Evolutionary conservation across 2,888 invertebrate species (phyloP), one percentile per base, ranked within the genome.

Genomic region (Beris chalybata): DNA sequence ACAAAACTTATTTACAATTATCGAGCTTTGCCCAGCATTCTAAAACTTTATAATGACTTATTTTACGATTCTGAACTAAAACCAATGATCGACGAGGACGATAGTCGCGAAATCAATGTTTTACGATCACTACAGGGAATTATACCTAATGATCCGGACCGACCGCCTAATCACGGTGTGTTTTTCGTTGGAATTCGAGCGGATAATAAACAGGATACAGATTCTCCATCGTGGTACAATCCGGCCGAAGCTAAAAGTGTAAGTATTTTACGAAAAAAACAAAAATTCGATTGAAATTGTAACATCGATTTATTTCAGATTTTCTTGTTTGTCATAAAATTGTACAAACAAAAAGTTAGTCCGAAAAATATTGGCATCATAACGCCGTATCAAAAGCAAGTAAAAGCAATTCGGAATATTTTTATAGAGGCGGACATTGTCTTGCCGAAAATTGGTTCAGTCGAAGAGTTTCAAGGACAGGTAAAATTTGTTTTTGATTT

Each of bases 321-420:
- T 12, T 83, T 84, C 47, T 70, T 85, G n/a, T 82, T 82, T 69
- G 78, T 82, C 1, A 86, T 79, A 77, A 85, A 87, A 72, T 79
- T 95, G 2, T 89, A 89, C 71, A 85, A 86, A 68, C 81, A 83
- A 59, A 87, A 87, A 30, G 74, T 93, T n/a, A 76, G 75, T 1
- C 80, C 85, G 0, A 72, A 75, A 43, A 74, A 74, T 59, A 80
- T 97, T 74, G 97, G 97, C 4, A 88, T 97, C 66, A 92, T 97
- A 69, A 91, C 96, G 12, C 97, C 97, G 0, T 97, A 97, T 76
- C 82, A 89, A 69, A 93, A 93, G 77, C 97, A 97, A 86, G 94
- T 93, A 78, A 82, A 75, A 59, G 71, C 74, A 45, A 67, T 79
- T 5, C 72, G 78, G 1, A 72, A 55, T 44, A 68, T 78, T 59